Conservation (phyloP, 2,797 vertebrate genomes). For the Lacerta bilineata region DNA sequence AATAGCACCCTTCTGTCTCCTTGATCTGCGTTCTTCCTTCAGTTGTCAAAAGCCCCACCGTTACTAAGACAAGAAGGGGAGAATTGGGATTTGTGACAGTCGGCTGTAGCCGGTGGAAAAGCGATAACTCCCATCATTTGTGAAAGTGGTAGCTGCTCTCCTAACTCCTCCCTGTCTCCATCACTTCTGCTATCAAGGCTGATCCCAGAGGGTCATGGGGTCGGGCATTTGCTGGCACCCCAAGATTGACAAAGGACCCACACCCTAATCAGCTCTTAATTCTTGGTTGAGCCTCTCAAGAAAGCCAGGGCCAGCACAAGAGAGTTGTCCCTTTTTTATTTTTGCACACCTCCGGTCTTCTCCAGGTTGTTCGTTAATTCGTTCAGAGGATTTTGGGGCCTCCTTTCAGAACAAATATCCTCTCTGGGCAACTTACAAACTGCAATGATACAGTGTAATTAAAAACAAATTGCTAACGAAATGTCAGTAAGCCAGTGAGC, state of each 20-base stretch:
- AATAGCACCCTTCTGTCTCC: slow-evolving; percentile 40
- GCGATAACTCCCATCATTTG: slow-evolving; percentile 15
- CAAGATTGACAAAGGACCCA: background rate
- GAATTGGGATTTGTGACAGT: slow-evolving; percentile 26
- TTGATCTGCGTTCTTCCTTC: slow-evolving; percentile 21
- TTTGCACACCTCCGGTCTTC: background rate
- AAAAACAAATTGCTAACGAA: no score
- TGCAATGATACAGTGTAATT: no score
- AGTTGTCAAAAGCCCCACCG: background rate
- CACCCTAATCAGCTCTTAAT: background rate
- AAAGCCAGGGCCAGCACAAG: background rate
- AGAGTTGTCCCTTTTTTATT: background rate
- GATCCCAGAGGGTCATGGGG: background rate
- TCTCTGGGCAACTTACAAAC: no score
- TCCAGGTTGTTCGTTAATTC: no score
- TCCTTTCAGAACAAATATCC: no score
- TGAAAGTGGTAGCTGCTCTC: background rate
- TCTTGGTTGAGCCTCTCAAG: background rate
- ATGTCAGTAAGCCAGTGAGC: no score
- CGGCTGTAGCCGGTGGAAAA: slow-evolving; percentile 24
- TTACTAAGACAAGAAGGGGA: slow-evolving; percentile 27
- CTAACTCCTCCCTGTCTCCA: background rate
- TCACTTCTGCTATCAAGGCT: background rate
- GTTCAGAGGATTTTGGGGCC: no score
- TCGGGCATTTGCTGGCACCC: background rate